phyloP scores from a whole-genome alignment of 1,140 invertebrate species.

The Drosophila watanabei region DNA sequence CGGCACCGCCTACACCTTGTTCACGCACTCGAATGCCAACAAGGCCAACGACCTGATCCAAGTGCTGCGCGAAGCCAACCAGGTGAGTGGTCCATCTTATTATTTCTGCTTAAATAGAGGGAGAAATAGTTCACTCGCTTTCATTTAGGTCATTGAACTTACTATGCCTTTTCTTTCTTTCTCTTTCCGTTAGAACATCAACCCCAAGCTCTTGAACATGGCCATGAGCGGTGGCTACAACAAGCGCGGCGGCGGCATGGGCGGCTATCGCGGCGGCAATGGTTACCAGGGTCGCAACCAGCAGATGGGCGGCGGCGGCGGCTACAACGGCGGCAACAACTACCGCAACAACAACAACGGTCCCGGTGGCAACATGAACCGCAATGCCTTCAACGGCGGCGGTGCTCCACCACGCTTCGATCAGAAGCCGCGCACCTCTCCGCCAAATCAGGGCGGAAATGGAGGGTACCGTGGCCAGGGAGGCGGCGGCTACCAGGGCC shows the following conservation, averaged over 20 bases:
- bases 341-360: constrained; percentile 61
- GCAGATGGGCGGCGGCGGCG: constrained; percentile 65
- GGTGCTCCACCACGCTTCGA: constrained; percentile 61
- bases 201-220: constrained; percentile 87
- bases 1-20: constrained; percentile 99
- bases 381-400: constrained; percentile 47
- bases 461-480: constrained; percentile 57
- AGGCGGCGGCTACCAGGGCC: constrained; percentile 54
- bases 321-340: constrained; percentile 57
- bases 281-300: constrained; percentile 73
- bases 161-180: neutral
- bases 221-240: constrained; percentile 85
- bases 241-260: constrained; percentile 66
- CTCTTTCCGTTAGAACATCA: constrained; percentile 86
- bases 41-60: constrained; percentile 97
- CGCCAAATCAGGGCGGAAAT: constrained; percentile 48
- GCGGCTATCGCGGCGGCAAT: constrained; percentile 60
- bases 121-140: neutral
- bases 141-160: neutral
- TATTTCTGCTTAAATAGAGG: neutral
- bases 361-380: constrained; percentile 51
- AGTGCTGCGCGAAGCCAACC: constrained; percentile 97
- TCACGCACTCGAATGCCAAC: constrained; percentile 96
- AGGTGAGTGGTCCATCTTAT: constrained; percentile 87
- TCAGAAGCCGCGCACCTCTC: constrained; percentile 67